These are phyloP conservation scores for Ochropleura leucogaster DNA, from an alignment of 2,888 invertebrate genomes.

Conservation along the genomic window DNA sequence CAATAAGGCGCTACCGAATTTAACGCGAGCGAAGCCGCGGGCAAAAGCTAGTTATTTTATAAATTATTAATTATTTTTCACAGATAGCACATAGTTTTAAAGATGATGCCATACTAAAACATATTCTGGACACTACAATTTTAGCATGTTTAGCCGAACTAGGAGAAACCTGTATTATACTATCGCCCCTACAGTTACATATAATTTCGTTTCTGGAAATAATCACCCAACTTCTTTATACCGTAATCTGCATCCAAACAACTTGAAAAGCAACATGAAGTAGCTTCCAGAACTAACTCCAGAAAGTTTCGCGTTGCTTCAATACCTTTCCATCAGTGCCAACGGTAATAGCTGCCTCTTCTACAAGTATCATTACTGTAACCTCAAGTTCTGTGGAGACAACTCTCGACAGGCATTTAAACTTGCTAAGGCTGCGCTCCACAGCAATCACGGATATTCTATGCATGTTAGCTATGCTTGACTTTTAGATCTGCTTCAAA, in stretches of 20 bases:
- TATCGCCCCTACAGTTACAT: no score
- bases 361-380: conserved; percentile 66
- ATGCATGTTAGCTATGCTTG: not conserved
- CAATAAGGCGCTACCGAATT: no score
- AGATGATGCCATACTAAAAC: no score
- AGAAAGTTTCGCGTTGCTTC: conserved; percentile 14
- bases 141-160: no score
- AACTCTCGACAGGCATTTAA: conserved; percentile 66
- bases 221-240: not conserved
- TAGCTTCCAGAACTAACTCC: conserved; percentile 20
- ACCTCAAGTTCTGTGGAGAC: conserved; percentile 61
- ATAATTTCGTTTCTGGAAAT: no score
- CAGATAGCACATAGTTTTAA: no score
- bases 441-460: not conserved
- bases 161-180: no score
- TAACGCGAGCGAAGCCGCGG: no score
- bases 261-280: conserved; percentile 13
- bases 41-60: no score
- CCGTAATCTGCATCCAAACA: conserved; percentile 7
- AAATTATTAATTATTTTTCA: no score
- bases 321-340: conserved; percentile 33
- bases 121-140: no score
- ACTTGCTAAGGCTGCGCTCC: conserved; percentile 66
- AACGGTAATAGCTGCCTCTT: conserved; percentile 19
- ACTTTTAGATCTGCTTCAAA: no score